A percentile compares a stretch with the other conserved stretches of the same genome.
Evolutionary conservation across 2,888 invertebrate genomes (phyloP).

Genomic region (Micoletzkya japonica): DNA sequence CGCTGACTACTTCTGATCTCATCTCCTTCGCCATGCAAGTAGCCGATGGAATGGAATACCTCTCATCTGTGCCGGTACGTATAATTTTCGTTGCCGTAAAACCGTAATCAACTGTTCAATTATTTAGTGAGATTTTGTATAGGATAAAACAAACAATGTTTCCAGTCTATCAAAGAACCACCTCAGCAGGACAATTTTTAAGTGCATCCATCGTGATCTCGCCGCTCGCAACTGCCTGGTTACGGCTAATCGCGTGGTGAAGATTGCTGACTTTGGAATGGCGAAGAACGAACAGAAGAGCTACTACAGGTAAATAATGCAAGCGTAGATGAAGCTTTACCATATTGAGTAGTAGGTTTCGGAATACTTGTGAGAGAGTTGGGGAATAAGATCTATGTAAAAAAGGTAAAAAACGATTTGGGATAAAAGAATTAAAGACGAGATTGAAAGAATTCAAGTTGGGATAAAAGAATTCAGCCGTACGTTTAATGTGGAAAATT

Average conservation of each 20-base stretch:
- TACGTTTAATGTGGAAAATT: not conserved
- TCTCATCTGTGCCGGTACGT: conserved; percentile 82
- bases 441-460: not conserved
- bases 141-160: not conserved
- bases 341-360: not conserved
- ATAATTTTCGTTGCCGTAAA: not conserved
- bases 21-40: conserved; percentile 94
- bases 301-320: conserved; percentile 38
- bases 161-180: not conserved
- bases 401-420: not conserved
- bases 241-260: conserved; percentile 85
- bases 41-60: conserved; percentile 94
- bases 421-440: not conserved
- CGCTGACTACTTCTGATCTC: conserved; percentile 69
- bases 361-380: not conserved
- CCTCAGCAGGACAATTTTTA: not conserved
- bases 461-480: not conserved
- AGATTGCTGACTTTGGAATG: conserved; percentile 95
- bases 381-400: not conserved
- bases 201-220: conserved; percentile 84
- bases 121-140: not conserved
- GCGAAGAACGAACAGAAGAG: conserved; percentile 80
- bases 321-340: not conserved
- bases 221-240: conserved; percentile 95
- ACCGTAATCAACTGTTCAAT: not conserved